Conservation (phyloP, 1,140 invertebrate species). For the Trichoplusia ni region DNA sequence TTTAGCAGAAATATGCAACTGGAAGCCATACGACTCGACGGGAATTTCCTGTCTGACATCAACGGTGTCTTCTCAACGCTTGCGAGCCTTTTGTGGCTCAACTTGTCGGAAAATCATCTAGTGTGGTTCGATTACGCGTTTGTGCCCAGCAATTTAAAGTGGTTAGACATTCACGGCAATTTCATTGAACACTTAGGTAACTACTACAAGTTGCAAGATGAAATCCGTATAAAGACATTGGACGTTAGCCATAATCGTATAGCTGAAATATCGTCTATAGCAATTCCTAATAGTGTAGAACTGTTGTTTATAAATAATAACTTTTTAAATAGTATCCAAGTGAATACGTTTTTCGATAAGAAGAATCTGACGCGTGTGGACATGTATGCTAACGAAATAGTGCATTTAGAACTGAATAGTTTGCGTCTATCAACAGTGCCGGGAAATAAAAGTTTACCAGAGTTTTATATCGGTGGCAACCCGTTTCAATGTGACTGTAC, state of each 20-base stretch:
- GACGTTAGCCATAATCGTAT: conserved; percentile 95
- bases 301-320: conserved; percentile 95
- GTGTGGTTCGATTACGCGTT: conserved; percentile 96
- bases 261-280: conserved; percentile 88
- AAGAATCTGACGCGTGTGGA: conserved; percentile 92
- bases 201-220: conserved; percentile 91
- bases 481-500: conserved; percentile 95
- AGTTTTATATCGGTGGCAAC: conserved; percentile 94
- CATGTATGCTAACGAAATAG: conserved; percentile 93
- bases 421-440: conserved; percentile 88
- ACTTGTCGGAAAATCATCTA: conserved; percentile 95
- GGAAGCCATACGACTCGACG: conserved; percentile 92
- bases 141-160: conserved; percentile 92
- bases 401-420: conserved; percentile 90
- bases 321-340: conserved; percentile 88
- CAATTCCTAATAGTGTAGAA: conserved; percentile 94
- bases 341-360: conserved; percentile 94
- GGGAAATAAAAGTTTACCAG: conserved; percentile 86
- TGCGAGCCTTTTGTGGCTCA: conserved; percentile 90
- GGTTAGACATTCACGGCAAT: conserved; percentile 94
- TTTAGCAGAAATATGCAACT: conserved; percentile 90
- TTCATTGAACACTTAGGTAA: conserved; percentile 92
- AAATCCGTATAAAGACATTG: conserved; percentile 90
- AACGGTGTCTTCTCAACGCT: conserved; percentile 92
- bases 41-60: conserved; percentile 92